phyloP scores from a whole-genome alignment of 2,888 invertebrate genomes.

The Eucera pruinosa region DNA sequence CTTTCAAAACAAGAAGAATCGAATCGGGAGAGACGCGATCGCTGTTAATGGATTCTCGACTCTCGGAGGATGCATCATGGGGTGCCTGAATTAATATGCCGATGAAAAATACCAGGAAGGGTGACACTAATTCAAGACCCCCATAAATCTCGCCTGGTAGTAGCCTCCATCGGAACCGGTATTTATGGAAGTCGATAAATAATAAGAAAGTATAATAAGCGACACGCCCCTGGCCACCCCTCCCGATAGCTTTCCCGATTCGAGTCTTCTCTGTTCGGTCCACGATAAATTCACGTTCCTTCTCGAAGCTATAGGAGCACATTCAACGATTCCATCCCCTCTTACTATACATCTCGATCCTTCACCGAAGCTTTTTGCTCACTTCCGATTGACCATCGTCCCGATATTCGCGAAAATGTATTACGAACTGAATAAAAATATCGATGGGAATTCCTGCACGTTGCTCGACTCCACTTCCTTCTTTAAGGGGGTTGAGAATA shows the following conservation, averaged over 20 bases:
- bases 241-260: constrained; percentile 50
- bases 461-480: not conserved
- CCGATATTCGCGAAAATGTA: constrained; percentile 13
- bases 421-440: constrained; percentile 46
- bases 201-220: constrained; percentile 72
- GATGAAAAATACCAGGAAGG: constrained; percentile 47
- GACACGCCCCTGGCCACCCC: constrained; percentile 40
- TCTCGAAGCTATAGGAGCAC: constrained; percentile 23
- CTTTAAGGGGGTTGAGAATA: not conserved
- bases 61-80: not conserved
- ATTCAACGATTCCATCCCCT: constrained; percentile 39
- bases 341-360: constrained; percentile 9
- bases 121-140: constrained; percentile 62
- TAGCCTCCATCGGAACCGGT: constrained; percentile 22
- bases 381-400: not conserved
- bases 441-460: constrained; percentile 23
- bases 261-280: constrained; percentile 16
- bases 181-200: constrained; percentile 69
- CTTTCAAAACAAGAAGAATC: constrained; percentile 1
- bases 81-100: constrained; percentile 52
- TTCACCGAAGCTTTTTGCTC: not conserved
- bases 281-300: constrained; percentile 65
- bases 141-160: constrained; percentile 52
- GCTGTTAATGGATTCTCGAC: constrained; percentile 36
- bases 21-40: constrained; percentile 25